Evolutionary conservation across 2,888 invertebrate genomes (phyloP), one percentile per base, ranked within the genome.

Genomic region (Pherbina coryleti): DNA sequence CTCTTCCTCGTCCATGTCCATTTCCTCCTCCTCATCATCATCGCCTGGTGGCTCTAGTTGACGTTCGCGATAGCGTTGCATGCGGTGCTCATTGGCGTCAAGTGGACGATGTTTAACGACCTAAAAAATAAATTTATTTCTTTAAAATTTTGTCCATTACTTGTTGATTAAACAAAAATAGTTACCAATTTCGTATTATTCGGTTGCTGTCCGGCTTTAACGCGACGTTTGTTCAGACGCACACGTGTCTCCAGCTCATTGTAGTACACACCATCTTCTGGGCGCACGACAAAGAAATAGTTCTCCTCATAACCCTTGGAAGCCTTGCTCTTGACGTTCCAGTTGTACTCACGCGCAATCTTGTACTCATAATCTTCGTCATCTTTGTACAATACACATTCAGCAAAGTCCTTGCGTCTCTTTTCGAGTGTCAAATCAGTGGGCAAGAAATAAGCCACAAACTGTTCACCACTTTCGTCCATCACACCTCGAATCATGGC

Each of bases 401-500:
- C 94, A 0, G 92, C 91, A 71, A 95, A 92, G 86, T 99, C 98
- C 60, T 94, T 92, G 76, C 96, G 93, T 37, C 98, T 92, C 90
- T 99, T 98, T 82, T 93, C 93, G 82, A 98, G 91, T 0, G 99
- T 99, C 11, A 96, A 96, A 55, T 97, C 97, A 0, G 97, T 95
- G 0, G 99, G 99, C 81, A 99, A 91, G 91, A 99, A 99, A 90
- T 99, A 99, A 0, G 98, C 99, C 0, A 99, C 99, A 90, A 99
- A 99, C 90, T 99, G 98, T 90, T 99, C 98, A 28, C 99, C 98
- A 85, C 97, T 97, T 90, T 98, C 98, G 87, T 99, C 99, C 95
- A 98, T 98, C 88, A 99, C 98, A 94, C 99, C 99, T 89, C 98
- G 93, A 91, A 99, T 98, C 97, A 99, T 98, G 85, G 98, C 99